Percentiles rank a stretch among this genome's conserved stretches.
Conservation (phyloP, 2,888 invertebrate genomes). For the Cosmopolites sordidus region DNA sequence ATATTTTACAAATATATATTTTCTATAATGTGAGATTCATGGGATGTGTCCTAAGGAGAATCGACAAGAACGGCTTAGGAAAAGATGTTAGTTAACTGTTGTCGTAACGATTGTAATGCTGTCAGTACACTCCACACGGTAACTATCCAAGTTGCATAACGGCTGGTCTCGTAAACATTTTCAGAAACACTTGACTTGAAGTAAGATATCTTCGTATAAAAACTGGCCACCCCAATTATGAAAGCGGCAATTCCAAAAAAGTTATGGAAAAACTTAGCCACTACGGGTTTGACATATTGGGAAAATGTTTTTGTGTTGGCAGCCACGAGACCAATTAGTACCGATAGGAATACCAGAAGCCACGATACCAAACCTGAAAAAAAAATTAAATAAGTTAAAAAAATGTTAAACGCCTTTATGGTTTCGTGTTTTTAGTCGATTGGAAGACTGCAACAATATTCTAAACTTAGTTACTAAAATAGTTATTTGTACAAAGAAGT, state of each 20-base stretch:
- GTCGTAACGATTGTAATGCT: constrained; percentile 24
- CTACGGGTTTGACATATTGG: constrained; percentile 28
- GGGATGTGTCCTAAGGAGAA: no score
- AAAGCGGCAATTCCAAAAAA: constrained; percentile 31
- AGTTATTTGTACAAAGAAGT: no score
- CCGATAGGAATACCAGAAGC: constrained; percentile 30
- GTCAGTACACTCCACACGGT: constrained; percentile 28
- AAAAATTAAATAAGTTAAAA: no score
- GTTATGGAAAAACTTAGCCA: constrained; percentile 32
- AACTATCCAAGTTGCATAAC: constrained; percentile 22
- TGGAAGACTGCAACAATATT: no score
- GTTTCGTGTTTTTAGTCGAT: no score
- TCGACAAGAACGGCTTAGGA: neutral
- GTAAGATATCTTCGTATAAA: constrained; percentile 24
- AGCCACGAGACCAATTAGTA: constrained; percentile 29
- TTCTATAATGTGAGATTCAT: no score
- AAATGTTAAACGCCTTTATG: no score
- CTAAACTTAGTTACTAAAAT: no score
- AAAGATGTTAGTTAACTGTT: constrained; percentile 13
- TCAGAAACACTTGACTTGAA: constrained; percentile 15
- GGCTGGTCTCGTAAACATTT: constrained; percentile 13
- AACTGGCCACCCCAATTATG: constrained; percentile 30
- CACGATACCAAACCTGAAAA: constrained; percentile 34
- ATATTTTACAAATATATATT: no score
- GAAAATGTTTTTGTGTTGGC: constrained; percentile 27